phyloP scores from a whole-genome alignment of 2,113 vertebrate genomes.

The Nesogale talazaci region DNA sequence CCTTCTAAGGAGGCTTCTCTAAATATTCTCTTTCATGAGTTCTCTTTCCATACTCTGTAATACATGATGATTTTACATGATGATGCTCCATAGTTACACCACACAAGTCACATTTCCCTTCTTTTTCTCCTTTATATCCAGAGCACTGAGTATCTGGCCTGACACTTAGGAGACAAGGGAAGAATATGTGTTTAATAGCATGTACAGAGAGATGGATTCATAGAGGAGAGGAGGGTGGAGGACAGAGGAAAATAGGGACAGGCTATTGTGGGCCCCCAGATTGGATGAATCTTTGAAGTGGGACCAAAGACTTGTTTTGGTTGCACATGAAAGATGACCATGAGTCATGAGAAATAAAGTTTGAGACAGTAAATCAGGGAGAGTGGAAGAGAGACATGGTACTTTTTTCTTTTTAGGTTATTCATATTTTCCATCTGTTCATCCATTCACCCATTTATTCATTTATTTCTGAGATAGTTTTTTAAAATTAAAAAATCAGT shows the following conservation, averaged over 20 bases:
- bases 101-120: background rate
- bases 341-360: background rate
- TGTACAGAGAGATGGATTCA: background rate
- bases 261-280: background rate
- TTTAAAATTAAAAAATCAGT: no score
- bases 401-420: background rate
- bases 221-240: no score
- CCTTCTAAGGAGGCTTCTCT: background rate
- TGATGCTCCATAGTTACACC: background rate
- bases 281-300: background rate
- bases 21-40: background rate
- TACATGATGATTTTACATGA: background rate
- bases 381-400: background rate
- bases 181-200: background rate
- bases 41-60: background rate
- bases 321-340: background rate
- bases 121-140: background rate
- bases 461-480: no score
- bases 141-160: background rate
- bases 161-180: background rate
- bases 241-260: background rate
- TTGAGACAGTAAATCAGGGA: background rate
- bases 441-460: no score
- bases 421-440: background rate
- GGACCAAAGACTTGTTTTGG: background rate